Evolutionary conservation across 2,797 vertebrate species (phyloP).

Genomic region (Oreonectes daqikongensis): DNA sequence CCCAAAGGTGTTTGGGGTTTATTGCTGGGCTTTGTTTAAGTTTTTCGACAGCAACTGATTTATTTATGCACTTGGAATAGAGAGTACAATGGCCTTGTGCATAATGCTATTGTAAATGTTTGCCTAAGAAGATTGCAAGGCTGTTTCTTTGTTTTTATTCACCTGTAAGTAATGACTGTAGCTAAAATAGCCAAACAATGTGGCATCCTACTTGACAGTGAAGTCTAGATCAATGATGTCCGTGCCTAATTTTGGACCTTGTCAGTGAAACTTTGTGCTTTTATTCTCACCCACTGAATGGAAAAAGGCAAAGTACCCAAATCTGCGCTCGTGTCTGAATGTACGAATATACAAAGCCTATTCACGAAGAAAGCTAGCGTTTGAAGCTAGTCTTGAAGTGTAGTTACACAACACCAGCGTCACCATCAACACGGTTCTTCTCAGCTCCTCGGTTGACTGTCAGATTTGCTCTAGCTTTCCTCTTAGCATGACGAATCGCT

Average conservation of each 20-base stretch:
- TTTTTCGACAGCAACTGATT: background rate
- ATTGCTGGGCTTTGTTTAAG: background rate
- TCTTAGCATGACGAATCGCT: constrained; percentile 49
- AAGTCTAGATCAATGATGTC: background rate
- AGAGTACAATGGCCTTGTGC: too few relatives aligned
- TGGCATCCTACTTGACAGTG: background rate
- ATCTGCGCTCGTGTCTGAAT: background rate
- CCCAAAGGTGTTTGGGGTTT: background rate
- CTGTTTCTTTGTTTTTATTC: background rate
- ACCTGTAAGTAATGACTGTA: background rate
- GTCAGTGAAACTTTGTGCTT: background rate
- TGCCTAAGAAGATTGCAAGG: background rate
- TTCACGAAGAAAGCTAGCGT: constrained; percentile 12
- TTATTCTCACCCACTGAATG: background rate
- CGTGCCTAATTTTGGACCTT: background rate
- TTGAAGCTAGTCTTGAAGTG: constrained; percentile 11
- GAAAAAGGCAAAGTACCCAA: background rate
- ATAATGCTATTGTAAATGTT: background rate
- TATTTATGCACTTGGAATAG: background rate
- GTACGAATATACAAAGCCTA: background rate
- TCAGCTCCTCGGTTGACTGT: constrained; percentile 35
- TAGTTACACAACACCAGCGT: constrained; percentile 34
- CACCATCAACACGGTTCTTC: background rate
- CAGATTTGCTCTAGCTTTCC: constrained; percentile 38
- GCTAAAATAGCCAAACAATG: background rate